A percentile compares a stretch with the other conserved stretches of the same genome.
Conservation (phyloP, 2,113 vertebrate species). For the Microcebus tavaratra region DNA sequence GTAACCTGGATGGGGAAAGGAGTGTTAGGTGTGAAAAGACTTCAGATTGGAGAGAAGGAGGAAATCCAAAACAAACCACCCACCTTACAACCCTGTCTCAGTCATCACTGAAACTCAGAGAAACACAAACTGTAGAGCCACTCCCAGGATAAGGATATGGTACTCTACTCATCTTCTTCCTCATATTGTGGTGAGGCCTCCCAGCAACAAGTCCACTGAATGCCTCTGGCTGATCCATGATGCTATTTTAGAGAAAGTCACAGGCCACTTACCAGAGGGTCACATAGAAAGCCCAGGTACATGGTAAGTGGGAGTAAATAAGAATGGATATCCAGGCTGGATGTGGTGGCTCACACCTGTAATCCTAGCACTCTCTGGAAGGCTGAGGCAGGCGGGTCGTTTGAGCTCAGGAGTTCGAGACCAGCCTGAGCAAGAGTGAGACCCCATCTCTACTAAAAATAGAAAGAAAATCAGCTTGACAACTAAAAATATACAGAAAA, state of each 20-base stretch:
- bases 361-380: too few species aligned
- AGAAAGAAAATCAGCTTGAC: too few species aligned
- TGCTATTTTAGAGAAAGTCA: background rate
- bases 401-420: too few species aligned
- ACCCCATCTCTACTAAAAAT: too few species aligned
- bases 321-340: background rate
- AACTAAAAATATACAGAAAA: too few species aligned
- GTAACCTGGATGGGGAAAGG: background rate
- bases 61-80: background rate
- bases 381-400: too few species aligned
- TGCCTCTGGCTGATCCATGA: background rate
- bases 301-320: background rate
- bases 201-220: background rate
- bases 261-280: background rate
- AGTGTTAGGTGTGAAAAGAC: background rate
- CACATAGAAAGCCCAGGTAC: background rate
- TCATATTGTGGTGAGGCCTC: background rate
- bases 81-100: background rate
- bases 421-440: too few species aligned
- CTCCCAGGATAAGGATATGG: background rate
- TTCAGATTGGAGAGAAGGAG: background rate
- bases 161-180: background rate
- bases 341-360: too few species aligned
- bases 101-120: background rate
- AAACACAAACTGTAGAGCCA: background rate